These are phyloP conservation scores for Minunthozetes semirufus DNA, from an alignment of 2,888 invertebrate species.

Conservation along the genomic window DNA sequence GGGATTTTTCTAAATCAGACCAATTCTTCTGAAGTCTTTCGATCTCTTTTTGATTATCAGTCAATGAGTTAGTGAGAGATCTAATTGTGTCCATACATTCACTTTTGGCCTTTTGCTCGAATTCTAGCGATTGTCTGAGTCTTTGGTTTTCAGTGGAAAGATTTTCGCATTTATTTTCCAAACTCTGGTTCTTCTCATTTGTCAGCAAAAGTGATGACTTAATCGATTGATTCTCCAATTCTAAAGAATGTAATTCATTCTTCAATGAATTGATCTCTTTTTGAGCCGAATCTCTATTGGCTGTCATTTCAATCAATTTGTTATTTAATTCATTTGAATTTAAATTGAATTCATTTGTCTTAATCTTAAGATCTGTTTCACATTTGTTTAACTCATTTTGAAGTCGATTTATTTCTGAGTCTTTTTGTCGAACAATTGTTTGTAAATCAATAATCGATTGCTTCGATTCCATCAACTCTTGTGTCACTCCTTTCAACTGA, in stretches of 20 bases:
- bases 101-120: slow-evolving; percentile 15
- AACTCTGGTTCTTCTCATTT: slow-evolving; percentile 8
- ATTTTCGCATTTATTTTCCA: not conserved
- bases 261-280: slow-evolving; percentile 22
- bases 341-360: slow-evolving; percentile 13
- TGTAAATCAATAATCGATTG: slow-evolving; percentile 6
- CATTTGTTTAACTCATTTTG: slow-evolving; percentile 9
- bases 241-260: slow-evolving; percentile 15
- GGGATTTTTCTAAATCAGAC: slow-evolving; percentile 5
- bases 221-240: not conserved
- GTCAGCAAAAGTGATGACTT: not conserved
- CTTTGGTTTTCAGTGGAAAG: not conserved
- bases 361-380: not conserved
- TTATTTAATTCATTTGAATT: slow-evolving; percentile 11
- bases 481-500: not conserved
- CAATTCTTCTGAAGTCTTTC: slow-evolving; percentile 17
- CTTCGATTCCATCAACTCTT: not conserved
- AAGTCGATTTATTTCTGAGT: not conserved
- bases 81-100: slow-evolving; percentile 27
- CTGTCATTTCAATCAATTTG: not conserved
- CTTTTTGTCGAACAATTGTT: slow-evolving; percentile 23
- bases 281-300: not conserved
- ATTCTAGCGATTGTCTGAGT: slow-evolving; percentile 22
- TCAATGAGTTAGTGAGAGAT: slow-evolving; percentile 23
- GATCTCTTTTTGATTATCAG: slow-evolving; percentile 22